Conservation (phyloP, 2,888 invertebrate species). For the Vesta saturnalis region DNA sequence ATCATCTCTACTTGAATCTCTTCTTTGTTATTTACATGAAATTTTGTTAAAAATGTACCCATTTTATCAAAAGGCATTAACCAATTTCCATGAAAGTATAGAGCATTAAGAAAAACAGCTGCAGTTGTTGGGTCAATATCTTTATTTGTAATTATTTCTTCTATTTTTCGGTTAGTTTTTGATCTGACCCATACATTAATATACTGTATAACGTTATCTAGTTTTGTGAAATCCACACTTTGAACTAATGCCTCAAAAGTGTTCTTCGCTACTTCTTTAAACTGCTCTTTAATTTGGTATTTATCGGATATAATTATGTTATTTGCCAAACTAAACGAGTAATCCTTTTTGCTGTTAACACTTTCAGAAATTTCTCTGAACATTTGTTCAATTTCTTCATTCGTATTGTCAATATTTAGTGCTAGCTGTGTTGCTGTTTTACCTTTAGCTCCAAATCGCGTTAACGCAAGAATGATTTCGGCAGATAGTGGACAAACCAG, state of each 20-base stretch:
- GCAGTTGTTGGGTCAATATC: neutral
- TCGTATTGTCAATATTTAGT: neutral
- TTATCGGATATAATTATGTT: neutral
- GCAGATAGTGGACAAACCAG: conserved; percentile 2
- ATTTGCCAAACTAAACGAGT: neutral
- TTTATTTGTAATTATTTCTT: neutral
- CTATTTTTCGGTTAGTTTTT: neutral
- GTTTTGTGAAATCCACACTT: conserved; percentile 47
- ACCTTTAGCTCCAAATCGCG: neutral
- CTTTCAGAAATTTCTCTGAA: neutral
- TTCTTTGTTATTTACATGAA: neutral
- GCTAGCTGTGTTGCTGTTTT: neutral
- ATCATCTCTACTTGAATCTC: conserved; percentile 46
- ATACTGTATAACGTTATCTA: neutral
- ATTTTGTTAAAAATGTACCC: neutral
- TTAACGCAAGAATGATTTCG: conserved; percentile 3
- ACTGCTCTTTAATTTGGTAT: conserved; percentile 53
- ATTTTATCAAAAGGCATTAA: neutral
- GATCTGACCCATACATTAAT: neutral
- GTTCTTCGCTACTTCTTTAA: conserved; percentile 67
- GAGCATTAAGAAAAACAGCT: neutral
- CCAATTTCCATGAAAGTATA: neutral
- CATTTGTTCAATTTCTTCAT: neutral
- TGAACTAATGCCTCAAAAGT: conserved; percentile 72
- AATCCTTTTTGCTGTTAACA: neutral